Percentiles rank a stretch among this genome's conserved stretches.
These are phyloP conservation scores for Argyra leucocephala DNA, from an alignment of 2,888 invertebrate species.

Conservation along the genomic window DNA sequence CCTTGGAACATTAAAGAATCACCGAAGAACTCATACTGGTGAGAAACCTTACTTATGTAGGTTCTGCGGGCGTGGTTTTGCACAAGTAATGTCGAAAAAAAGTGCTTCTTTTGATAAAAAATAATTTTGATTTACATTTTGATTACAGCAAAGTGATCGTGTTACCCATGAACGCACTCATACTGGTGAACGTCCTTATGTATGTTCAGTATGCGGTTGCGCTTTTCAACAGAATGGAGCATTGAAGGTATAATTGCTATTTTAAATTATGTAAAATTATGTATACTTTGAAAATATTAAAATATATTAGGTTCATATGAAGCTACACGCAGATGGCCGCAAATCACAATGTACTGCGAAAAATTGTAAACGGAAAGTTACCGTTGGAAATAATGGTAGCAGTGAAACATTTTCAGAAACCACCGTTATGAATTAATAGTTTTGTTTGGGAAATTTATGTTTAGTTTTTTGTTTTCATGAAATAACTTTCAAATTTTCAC, in stretches of 20 bases:
- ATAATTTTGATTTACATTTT: constrained; percentile 31
- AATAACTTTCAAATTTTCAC: no score
- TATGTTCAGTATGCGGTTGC: constrained; percentile 43
- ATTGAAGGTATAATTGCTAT: constrained; percentile 33
- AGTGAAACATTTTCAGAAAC: no score
- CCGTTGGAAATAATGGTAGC: no score
- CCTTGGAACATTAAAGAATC: constrained; percentile 50
- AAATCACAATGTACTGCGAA: not conserved
- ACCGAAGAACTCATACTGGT: constrained; percentile 51
- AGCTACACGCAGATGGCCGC: not conserved
- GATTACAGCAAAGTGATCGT: constrained; percentile 48
- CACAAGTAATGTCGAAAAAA: no score
- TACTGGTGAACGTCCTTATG: constrained; percentile 40
- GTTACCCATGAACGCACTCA: constrained; percentile 50
- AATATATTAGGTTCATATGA: not conserved
- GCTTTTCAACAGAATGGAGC: constrained; percentile 48
- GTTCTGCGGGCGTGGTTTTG: constrained; percentile 50
- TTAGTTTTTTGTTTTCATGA: no score
- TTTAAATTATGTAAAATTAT: not conserved
- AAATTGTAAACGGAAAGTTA: no score
- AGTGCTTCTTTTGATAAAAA: no score
- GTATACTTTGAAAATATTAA: no score
- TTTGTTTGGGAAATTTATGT: no score
- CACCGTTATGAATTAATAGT: no score
- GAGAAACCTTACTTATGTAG: constrained; percentile 49